phyloP scores from a whole-genome alignment of 2,888 invertebrate species.

The Palloptera scutellata region DNA sequence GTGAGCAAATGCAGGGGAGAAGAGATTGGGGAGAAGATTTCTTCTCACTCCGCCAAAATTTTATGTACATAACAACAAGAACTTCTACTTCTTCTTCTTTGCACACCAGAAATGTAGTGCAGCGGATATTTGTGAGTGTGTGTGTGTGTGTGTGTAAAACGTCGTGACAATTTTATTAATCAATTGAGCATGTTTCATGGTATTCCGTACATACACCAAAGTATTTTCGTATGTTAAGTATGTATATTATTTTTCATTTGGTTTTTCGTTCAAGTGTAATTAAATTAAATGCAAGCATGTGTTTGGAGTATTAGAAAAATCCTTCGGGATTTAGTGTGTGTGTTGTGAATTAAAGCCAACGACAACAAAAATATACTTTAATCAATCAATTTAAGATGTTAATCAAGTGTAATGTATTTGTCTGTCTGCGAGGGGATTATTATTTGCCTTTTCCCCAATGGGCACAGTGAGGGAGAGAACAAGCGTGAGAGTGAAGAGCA shows the following conservation, averaged over 20 bases:
- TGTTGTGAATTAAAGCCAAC: neutral
- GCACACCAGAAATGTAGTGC: neutral
- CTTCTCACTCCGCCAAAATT: neutral
- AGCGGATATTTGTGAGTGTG: too few relatives aligned
- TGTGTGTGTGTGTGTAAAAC: neutral
- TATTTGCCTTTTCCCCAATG: too few relatives aligned
- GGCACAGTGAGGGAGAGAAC: too few relatives aligned
- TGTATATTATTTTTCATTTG: too few relatives aligned
- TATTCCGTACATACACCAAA: neutral
- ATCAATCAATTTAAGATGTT: neutral
- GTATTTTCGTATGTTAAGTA: neutral
- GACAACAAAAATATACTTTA: neutral
- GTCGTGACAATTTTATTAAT: neutral
- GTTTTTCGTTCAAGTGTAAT: neutral
- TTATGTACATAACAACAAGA: neutral
- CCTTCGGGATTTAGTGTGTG: slow-evolving; percentile 1
- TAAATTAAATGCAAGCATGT: slow-evolving; percentile 15
- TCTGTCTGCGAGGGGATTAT: too few relatives aligned
- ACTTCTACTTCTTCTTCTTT: neutral
- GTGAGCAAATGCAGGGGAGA: neutral
- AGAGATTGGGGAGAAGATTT: neutral
- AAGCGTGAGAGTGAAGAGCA: too few relatives aligned
- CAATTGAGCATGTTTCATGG: slow-evolving; percentile 2
- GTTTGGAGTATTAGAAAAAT: neutral
- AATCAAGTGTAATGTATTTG: neutral